phyloP scores from a whole-genome alignment of 2,888 invertebrate species.

The Pachliopta kotzebuea region DNA sequence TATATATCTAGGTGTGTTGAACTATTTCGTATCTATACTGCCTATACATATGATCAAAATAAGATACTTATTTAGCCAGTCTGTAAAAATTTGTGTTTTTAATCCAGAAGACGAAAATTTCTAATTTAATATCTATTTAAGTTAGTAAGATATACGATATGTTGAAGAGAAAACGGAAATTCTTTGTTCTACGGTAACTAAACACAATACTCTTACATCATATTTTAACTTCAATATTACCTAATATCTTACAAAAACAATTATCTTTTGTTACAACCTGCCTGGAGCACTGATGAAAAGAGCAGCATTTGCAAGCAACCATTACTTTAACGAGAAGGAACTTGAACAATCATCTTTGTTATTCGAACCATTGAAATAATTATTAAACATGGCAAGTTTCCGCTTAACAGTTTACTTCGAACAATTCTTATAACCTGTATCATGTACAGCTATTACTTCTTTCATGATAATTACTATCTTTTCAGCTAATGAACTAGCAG shows the following conservation, averaged over 20 bases:
- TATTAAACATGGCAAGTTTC: neutral
- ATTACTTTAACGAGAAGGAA: slow-evolving; percentile 7
- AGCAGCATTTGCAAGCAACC: slow-evolving; percentile 5
- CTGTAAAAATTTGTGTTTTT: too few relatives aligned
- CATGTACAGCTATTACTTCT: too few relatives aligned
- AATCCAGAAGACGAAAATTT: too few relatives aligned
- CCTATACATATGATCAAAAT: too few relatives aligned
- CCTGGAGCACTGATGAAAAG: neutral
- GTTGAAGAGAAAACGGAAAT: too few relatives aligned
- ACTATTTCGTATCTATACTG: too few relatives aligned
- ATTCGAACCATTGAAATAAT: slow-evolving; percentile 3
- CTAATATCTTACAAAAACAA: slow-evolving; percentile 7
- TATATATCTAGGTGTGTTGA: too few relatives aligned
- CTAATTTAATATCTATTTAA: too few relatives aligned
- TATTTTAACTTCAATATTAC: slow-evolving; percentile 1
- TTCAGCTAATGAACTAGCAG: too few relatives aligned
- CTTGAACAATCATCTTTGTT: slow-evolving; percentile 6
- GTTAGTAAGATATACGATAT: too few relatives aligned
- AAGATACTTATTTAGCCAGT: too few relatives aligned
- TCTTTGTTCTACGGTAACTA: neutral
- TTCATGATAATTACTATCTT: too few relatives aligned
- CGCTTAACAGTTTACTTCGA: neutral
- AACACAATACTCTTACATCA: neutral
- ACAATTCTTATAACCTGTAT: neutral
- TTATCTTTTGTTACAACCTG: slow-evolving; percentile 1